Conservation (phyloP, 1,140 invertebrate genomes). For the Lasioglossum baleicum region DNA sequence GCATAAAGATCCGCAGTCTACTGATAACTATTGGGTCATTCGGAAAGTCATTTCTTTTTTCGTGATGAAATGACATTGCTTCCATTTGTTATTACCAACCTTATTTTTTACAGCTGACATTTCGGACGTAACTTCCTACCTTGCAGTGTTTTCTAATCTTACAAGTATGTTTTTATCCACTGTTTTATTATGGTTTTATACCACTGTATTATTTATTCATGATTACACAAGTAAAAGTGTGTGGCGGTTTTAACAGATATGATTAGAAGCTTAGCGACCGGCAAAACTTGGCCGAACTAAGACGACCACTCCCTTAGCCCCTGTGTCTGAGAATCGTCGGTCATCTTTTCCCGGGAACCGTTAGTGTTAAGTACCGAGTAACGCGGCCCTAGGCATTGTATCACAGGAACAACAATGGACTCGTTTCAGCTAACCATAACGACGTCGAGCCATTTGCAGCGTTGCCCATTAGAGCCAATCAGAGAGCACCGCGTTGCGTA, state of each 20-base stretch:
- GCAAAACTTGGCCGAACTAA: neutral
- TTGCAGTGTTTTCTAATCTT: too few species aligned
- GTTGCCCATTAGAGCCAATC: constrained; percentile 70
- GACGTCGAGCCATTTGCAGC: constrained; percentile 67
- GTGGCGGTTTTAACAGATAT: neutral
- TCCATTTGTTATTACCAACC: too few species aligned
- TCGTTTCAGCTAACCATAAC: constrained; percentile 65
- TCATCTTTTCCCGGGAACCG: constrained; percentile 26
- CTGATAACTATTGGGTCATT: too few species aligned
- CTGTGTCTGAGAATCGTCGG: constrained; percentile 13
- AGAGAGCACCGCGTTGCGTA: constrained; percentile 69
- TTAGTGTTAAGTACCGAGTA: constrained; percentile 52
- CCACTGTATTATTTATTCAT: too few species aligned
- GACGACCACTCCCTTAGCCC: neutral
- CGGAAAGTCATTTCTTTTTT: too few species aligned
- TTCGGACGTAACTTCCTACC: too few species aligned
- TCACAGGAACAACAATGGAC: constrained; percentile 56
- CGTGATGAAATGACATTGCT: too few species aligned
- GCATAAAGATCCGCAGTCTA: too few species aligned
- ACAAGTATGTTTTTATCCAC: too few species aligned
- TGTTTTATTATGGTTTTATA: too few species aligned
- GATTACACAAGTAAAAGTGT: too few species aligned
- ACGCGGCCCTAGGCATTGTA: constrained; percentile 52
- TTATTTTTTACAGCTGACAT: too few species aligned
- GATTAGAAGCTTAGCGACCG: neutral